Base-by-base conservation (phyloP, 2,888 invertebrate species). In the Cheilosia variabilis region DNA sequence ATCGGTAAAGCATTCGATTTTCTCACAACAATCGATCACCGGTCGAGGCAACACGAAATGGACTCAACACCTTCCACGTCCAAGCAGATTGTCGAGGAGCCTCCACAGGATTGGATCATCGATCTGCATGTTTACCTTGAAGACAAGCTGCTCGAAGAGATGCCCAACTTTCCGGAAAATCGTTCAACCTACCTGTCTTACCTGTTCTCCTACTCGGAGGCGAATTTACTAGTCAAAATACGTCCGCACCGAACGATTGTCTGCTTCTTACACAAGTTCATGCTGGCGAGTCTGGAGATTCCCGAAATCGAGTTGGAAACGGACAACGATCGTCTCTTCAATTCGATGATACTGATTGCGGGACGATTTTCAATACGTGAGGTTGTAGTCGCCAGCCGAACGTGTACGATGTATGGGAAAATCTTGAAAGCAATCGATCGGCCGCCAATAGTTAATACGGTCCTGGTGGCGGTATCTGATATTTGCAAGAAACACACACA, bases 401-500 rank as follows among this genome's bases (percentile, higher is more conserved):
- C 89, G 0, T 90, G 90, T 27, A 68, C 73, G 4, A 47, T 90
- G 22, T 90, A 88, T 87, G 88, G 88, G 0, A 55, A 58, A n/a
- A 89, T 90, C 45, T 73, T 90, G 34, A 80, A 81, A 34, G 87
- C 69, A 22, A 91, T 91, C 41, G 92, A 92, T 87, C 88, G 91
- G 0, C 91, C 92, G 3, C 90, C 91, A 34, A 89, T 91, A 19
- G 90, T 92, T 0, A 92, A 91, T 73, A 92, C 91, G 22, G 90
- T 92, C 0, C 87, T 92, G 1, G 89, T 92, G 19, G 88, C 90
- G 2, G 41, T 92, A 2, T 90, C 90, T 1, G 92, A 92, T 88
- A 79, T 92, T 10, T 92, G 92, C 53, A 91, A 91, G 58, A 91
- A 91, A 66, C 91, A 91, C 80, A 91, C 92, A 0, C 88, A 90